These are phyloP conservation scores for Taeniopygia guttata DNA, from an alignment of 2,797 vertebrate species.

Conservation along the genomic window DNA sequence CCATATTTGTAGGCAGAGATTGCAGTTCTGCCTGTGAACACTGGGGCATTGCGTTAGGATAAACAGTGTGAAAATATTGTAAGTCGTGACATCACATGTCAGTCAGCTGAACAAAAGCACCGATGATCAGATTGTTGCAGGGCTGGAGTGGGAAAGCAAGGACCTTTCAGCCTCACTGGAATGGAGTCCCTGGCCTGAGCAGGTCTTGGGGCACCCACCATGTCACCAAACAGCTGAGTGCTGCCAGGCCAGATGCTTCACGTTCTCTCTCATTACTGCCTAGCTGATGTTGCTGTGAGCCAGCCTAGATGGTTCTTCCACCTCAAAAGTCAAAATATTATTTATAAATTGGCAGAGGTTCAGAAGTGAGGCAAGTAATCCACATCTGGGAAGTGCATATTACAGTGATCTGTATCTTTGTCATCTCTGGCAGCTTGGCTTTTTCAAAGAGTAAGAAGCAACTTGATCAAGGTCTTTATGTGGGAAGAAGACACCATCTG, in stretches of 20 bases:
- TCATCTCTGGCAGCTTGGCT: neutral
- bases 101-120: neutral
- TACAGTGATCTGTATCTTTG: neutral
- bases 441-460: neutral
- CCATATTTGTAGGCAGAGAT: neutral
- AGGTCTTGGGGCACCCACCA: neutral
- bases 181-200: neutral
- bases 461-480: neutral
- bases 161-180: neutral
- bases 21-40: neutral
- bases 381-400: neutral
- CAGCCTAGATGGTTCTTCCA: neutral
- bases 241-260: neutral
- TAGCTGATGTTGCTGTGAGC: neutral
- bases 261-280: neutral
- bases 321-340: neutral
- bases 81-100: neutral
- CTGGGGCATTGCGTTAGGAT: neutral
- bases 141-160: neutral
- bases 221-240: neutral
- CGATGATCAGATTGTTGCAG: neutral
- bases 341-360: neutral
- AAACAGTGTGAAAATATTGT: neutral
- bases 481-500: neutral
- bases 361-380: neutral